Percentiles rank a stretch among this genome's conserved stretches.
Conservation (phyloP, 2,113 vertebrate genomes). For the Gallinago paraguaiae region DNA sequence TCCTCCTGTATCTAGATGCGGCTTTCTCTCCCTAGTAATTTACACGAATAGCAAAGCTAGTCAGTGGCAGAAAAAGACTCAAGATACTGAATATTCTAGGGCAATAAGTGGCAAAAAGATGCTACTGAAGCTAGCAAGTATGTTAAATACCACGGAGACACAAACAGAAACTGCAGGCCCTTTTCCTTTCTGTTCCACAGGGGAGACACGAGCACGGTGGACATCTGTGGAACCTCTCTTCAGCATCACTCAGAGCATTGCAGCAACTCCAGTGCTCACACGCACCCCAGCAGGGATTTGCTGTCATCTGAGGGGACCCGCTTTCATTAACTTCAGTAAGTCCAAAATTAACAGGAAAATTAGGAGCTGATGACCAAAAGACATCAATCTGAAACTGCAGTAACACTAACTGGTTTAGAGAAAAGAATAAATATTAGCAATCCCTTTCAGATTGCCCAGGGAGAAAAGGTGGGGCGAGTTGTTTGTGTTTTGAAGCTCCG, state of each 20-base stretch:
- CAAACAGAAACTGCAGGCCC: not conserved
- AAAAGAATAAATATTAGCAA: not conserved
- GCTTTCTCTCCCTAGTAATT: not conserved
- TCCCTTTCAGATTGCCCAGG: not conserved
- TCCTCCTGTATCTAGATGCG: not conserved
- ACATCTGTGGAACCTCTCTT: not conserved
- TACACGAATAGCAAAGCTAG: not conserved
- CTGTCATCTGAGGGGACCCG: not conserved
- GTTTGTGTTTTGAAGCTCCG: not conserved
- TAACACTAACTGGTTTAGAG: not conserved
- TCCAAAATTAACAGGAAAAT: not conserved
- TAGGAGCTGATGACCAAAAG: not conserved
- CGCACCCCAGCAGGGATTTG: not conserved
- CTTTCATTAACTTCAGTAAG: not conserved
- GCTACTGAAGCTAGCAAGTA: not conserved
- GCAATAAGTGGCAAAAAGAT: not conserved
- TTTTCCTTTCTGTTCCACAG: not conserved
- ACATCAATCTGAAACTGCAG: not conserved
- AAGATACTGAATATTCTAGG: not conserved
- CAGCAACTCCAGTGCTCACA: not conserved
- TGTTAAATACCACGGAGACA: not conserved
- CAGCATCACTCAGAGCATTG: not conserved
- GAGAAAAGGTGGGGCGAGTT: rapidly evolving
- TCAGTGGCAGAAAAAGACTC: not conserved
- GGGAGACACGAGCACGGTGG: not conserved